Percentiles rank a stretch among this genome's conserved stretches.
phyloP scores from a whole-genome alignment of 2,113 vertebrate species.

The Scatophagus argus region DNA sequence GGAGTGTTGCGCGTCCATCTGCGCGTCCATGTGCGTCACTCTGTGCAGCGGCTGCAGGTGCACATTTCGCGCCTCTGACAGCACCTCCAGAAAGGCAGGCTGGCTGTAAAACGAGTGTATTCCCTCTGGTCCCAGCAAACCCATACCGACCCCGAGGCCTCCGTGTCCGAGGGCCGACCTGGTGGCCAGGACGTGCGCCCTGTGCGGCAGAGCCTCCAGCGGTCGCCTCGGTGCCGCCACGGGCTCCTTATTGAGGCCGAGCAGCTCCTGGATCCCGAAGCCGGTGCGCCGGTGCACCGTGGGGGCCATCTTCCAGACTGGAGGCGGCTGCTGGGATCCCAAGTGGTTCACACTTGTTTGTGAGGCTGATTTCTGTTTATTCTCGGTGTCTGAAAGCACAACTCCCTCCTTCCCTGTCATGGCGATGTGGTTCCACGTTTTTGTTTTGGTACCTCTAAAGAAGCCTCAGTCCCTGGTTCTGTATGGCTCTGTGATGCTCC shows the following conservation, averaged over 20 bases:
- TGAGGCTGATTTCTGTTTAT: slow-evolving; percentile 84
- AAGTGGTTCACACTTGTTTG: slow-evolving; percentile 61
- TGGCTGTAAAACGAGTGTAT: slow-evolving; percentile 95
- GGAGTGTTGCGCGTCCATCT: slow-evolving; percentile 89
- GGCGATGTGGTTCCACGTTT: slow-evolving; percentile 60
- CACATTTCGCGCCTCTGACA: slow-evolving; percentile 92
- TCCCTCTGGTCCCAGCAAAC: slow-evolving; percentile 90
- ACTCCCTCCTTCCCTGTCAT: slow-evolving; percentile 94
- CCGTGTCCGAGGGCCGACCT: slow-evolving; percentile 90
- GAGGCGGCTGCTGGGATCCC: slow-evolving; percentile 64
- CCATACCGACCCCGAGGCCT: slow-evolving; percentile 90
- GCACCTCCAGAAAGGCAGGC: slow-evolving; percentile 93
- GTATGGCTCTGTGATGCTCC: slow-evolving; percentile 76
- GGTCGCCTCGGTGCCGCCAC: slow-evolving; percentile 87
- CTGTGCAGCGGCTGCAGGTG: slow-evolving; percentile 91
- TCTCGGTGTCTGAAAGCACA: slow-evolving; percentile 85
- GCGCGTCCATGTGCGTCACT: slow-evolving; percentile 79
- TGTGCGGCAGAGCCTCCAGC: slow-evolving; percentile 90
- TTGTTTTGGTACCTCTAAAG: slow-evolving; percentile 25
- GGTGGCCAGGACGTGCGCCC: slow-evolving; percentile 90
- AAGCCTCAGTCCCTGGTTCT: slow-evolving; percentile 84
- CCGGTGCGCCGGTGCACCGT: slow-evolving; percentile 91
- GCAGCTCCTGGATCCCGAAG: slow-evolving; percentile 97
- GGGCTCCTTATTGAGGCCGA: slow-evolving; percentile 96
- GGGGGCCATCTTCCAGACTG: slow-evolving; percentile 77